Percentiles rank a stretch among this genome's conserved stretches.
Evolutionary conservation across 2,797 vertebrate species (phyloP).

Genomic region (Squalus acanthias): DNA sequence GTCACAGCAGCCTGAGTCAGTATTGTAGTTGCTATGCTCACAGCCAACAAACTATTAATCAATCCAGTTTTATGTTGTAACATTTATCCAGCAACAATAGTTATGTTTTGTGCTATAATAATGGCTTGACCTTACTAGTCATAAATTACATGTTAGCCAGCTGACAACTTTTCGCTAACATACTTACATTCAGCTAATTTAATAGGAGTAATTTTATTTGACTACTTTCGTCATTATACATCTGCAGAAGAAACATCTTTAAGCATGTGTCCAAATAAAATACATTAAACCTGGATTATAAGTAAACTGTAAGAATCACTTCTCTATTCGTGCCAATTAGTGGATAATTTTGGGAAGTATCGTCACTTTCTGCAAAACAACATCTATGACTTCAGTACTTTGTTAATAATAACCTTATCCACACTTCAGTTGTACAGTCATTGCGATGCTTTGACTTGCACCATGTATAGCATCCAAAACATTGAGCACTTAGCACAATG

Average conservation of each 20-base stretch:
- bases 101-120: conserved; percentile 30
- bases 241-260: background rate
- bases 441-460: background rate
- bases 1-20: conserved; percentile 16
- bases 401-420: background rate
- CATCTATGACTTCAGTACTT: background rate
- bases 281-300: background rate
- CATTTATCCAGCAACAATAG: conserved; percentile 28
- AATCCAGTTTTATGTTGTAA: conserved; percentile 30
- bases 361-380: background rate
- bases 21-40: conserved; percentile 7
- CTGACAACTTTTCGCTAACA: conserved; percentile 9
- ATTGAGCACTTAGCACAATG: background rate
- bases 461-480: background rate
- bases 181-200: conserved; percentile 10
- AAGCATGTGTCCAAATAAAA: background rate
- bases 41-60: conserved; percentile 32
- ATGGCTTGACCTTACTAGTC: conserved; percentile 31
- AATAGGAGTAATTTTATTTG: background rate
- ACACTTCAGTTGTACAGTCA: background rate
- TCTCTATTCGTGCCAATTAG: background rate
- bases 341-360: background rate
- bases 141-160: conserved; percentile 25
- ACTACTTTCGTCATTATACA: conserved; percentile 9
- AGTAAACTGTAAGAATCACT: background rate